Evolutionary conservation across 2,113 vertebrate genomes (phyloP).

Genomic region (Dicentrarchus labrax): DNA sequence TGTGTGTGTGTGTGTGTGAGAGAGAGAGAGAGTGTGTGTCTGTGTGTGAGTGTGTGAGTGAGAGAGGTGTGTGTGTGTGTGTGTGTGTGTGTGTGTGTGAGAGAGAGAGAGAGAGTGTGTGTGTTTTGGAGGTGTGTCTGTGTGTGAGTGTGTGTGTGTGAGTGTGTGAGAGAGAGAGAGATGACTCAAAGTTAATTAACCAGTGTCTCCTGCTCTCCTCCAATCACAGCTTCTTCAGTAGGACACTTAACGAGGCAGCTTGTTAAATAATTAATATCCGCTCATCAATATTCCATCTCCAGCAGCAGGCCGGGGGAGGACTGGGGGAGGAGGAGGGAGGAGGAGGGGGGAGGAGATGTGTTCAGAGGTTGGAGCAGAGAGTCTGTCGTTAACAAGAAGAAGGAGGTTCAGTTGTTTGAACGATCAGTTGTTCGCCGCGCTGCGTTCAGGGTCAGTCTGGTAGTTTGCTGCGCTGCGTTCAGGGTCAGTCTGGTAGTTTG

Average conservation of each 20-base stretch:
- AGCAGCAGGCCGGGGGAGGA: neutral
- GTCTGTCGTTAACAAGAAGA: slow-evolving; percentile 26
- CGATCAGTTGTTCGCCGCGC: neutral
- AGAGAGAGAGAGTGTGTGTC: no score
- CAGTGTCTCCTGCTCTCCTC: slow-evolving; percentile 44
- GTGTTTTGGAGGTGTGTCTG: no score
- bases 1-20: no score
- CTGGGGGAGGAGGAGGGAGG: no score
- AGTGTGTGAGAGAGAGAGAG: no score
- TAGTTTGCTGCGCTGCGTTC: no score
- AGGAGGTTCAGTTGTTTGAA: slow-evolving; percentile 28
- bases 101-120: no score
- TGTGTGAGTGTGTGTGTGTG: neutral
- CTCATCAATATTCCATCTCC: slow-evolving; percentile 73
- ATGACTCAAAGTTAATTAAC: slow-evolving; percentile 19
- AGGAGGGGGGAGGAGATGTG: neutral
- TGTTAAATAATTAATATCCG: slow-evolving; percentile 66
- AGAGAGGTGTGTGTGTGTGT: no score
- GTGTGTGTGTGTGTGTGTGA: no score
- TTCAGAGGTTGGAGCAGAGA: slow-evolving; percentile 26
- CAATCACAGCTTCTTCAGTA: slow-evolving; percentile 60
- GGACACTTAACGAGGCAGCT: slow-evolving; percentile 55
- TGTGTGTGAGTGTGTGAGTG: no score
- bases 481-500: neutral
- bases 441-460: neutral